Evolutionary conservation across 64 coral and sea anemone species (phyloP).

Genomic region (Orbicella faveolata): DNA sequence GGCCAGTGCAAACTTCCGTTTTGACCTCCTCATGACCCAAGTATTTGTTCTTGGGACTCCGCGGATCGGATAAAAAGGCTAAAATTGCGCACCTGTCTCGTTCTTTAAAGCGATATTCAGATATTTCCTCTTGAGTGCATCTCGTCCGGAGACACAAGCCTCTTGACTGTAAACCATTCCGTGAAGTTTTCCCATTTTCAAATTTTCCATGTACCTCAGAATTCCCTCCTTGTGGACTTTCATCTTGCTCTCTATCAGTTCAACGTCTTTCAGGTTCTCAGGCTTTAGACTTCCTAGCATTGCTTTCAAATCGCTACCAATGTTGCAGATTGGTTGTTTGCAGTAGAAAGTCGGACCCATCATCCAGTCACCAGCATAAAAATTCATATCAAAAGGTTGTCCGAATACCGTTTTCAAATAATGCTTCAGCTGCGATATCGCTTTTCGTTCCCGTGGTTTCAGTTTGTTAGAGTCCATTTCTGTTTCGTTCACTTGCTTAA

Average conservation of each 20-base stretch:
- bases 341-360: conserved; percentile 80
- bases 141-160: conserved; percentile 30
- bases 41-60: too few species aligned
- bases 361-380: conserved; percentile 95
- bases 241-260: conserved; percentile 58
- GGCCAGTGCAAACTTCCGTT: too few species aligned
- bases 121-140: conserved; percentile 22
- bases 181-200: conserved; percentile 67
- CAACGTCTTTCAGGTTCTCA: conserved; percentile 54
- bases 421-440: conserved; percentile 67
- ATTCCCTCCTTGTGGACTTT: conserved; percentile 56
- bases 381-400: conserved; percentile 63
- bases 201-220: conserved; percentile 69
- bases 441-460: conserved; percentile 76
- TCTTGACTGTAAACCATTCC: conserved; percentile 87
- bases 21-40: too few species aligned
- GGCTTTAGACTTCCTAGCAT: conserved; percentile 56
- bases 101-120: conserved; percentile 45
- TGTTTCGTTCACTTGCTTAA: conserved; percentile 48
- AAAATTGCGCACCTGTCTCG: conserved; percentile 1
- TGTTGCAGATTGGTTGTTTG: conserved; percentile 54
- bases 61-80: too few species aligned
- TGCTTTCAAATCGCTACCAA: conserved; percentile 8
- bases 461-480: conserved; percentile 53
- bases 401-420: conserved; percentile 81